Conservation (phyloP, 2,797 vertebrate species). For the Mormyrus proboscirostris region DNA sequence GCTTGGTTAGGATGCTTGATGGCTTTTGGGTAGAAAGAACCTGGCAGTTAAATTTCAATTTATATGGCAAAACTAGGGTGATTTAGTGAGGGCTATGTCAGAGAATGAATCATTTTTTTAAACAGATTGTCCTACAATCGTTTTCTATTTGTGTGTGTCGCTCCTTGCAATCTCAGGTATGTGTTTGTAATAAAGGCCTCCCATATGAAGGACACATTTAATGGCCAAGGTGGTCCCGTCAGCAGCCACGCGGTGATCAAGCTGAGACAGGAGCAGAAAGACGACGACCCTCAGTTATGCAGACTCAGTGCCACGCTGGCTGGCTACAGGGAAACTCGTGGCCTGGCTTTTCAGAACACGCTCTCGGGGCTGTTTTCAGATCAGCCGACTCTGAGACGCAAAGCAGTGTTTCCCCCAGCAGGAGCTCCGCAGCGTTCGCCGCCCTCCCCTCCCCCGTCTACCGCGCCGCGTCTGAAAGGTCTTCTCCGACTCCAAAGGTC, state of each 20-base stretch:
- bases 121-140: neutral
- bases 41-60: neutral
- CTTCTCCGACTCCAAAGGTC: conserved; percentile 1
- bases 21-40: neutral
- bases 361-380: neutral
- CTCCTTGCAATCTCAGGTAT: neutral
- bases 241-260: neutral
- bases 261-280: neutral
- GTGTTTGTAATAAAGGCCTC: neutral
- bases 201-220: neutral
- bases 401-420: neutral
- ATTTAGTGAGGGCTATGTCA: neutral
- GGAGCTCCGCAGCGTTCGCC: neutral
- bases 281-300: neutral
- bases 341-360: neutral
- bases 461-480: neutral
- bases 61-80: neutral
- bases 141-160: neutral
- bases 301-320: neutral
- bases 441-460: neutral
- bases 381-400: neutral
- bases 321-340: neutral
- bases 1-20: neutral
- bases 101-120: neutral
- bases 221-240: neutral